Conservation (phyloP, 2,888 invertebrate species). For the Drosophila austrosaltans region DNA sequence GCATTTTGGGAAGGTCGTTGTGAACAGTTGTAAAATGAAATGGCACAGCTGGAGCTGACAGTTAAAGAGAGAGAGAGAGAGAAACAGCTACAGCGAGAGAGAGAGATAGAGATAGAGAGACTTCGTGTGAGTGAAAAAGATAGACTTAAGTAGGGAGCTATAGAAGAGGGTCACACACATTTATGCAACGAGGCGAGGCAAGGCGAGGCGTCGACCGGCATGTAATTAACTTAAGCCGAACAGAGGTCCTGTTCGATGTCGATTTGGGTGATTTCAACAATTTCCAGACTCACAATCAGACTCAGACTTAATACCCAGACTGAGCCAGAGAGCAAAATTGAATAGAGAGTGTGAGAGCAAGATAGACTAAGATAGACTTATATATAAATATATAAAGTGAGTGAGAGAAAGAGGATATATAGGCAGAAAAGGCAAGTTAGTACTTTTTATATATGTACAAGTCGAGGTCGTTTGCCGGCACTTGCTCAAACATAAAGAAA, state of each 20-base stretch:
- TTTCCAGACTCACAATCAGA: constrained; percentile 13
- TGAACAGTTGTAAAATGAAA: constrained; percentile 71
- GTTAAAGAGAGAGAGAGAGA: constrained; percentile 5
- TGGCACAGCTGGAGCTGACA: constrained; percentile 62
- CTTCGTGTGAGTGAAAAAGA: constrained; percentile 10
- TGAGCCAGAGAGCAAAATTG: constrained; percentile 7
- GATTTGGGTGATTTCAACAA: neutral
- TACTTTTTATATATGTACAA: constrained; percentile 27
- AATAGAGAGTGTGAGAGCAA: constrained; percentile 4
- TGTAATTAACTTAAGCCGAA: constrained; percentile 77
- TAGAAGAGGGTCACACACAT: constrained; percentile 58
- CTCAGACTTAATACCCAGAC: constrained; percentile 14
- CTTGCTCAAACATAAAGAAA: constrained; percentile 47
- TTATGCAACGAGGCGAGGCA: constrained; percentile 72
- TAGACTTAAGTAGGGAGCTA: constrained; percentile 10
- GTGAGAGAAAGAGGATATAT: neutral
- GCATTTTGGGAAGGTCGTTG: constrained; percentile 73
- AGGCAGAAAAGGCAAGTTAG: constrained; percentile 13
- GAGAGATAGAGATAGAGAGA: constrained; percentile 11
- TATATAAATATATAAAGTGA: no score
- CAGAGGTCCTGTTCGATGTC: constrained; percentile 35
- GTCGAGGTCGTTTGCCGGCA: constrained; percentile 74
- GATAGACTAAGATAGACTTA: neutral
- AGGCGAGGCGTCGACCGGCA: constrained; percentile 74
- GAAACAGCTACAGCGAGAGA: neutral